These are phyloP conservation scores for Pseudorectes ferrugineus DNA, from an alignment of 2,113 vertebrate genomes.

Conservation along the genomic window DNA sequence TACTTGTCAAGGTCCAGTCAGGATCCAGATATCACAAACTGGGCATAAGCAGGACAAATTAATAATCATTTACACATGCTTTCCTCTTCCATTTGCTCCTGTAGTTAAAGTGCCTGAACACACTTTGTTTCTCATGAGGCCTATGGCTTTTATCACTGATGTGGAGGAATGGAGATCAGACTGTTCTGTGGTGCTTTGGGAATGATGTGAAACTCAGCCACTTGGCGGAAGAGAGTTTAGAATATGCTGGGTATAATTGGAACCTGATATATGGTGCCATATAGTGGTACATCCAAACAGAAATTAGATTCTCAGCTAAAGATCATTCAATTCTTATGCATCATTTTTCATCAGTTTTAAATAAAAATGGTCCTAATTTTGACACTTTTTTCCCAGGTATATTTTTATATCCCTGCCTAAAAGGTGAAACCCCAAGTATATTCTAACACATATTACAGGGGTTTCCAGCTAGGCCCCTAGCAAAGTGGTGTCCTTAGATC, in stretches of 20 bases:
- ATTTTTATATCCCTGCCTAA: not conserved
- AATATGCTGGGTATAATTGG: not conserved
- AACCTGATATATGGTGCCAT: fast-evolving
- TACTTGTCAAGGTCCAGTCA: not conserved
- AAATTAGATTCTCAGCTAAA: not conserved
- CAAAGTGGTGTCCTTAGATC: not conserved
- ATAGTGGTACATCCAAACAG: not conserved
- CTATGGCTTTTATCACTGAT: not conserved
- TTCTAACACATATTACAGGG: not conserved
- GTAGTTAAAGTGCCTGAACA: not conserved
- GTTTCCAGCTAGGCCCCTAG: not conserved
- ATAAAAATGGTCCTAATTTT: not conserved
- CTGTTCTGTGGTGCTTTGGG: not conserved
- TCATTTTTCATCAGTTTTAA: not conserved
- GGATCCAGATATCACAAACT: not conserved
- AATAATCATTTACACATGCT: not conserved
- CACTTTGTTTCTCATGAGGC: not conserved
- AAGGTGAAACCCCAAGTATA: not conserved
- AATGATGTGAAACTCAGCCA: not conserved
- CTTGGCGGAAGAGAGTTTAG: not conserved
- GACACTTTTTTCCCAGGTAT: not conserved
- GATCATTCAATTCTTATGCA: not conserved
- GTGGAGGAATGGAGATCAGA: not conserved
- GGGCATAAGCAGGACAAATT: not conserved
- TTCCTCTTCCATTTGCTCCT: not conserved